Percentiles rank a stretch among this genome's conserved stretches.
phyloP scores from a whole-genome alignment of 1,140 invertebrate genomes.

The Scaptomyza hsui region DNA sequence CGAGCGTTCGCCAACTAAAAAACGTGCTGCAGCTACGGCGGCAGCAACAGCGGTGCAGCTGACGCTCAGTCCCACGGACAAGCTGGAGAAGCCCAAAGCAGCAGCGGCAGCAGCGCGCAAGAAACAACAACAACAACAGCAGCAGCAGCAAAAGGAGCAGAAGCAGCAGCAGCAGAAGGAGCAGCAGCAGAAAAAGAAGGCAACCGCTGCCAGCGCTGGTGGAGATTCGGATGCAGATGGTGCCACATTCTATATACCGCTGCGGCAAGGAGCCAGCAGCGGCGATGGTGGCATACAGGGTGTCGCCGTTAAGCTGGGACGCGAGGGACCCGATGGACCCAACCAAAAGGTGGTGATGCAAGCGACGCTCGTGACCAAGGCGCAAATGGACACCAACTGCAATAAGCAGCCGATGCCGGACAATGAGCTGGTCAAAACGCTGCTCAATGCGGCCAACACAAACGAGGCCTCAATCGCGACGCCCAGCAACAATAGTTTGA shows the following conservation, averaged over 20 bases:
- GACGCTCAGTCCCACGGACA: conserved; percentile 78
- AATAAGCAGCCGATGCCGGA: conserved; percentile 77
- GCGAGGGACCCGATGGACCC: conserved; percentile 86
- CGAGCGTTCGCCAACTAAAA: conserved; percentile 77
- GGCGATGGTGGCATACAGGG: conserved; percentile 86
- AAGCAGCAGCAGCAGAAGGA: conserved; percentile 18
- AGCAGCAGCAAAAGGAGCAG: conserved; percentile 14
- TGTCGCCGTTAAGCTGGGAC: conserved; percentile 88
- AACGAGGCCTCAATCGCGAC: conserved; percentile 22
- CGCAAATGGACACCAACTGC: conserved; percentile 84
- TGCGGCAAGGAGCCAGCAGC: conserved; percentile 86
- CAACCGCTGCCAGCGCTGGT: conserved; percentile 12
- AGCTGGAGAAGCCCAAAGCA: conserved; percentile 65
- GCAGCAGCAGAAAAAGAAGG: background rate
- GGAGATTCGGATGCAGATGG: conserved; percentile 84
- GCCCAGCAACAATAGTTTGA: conserved; percentile 58
- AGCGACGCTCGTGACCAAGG: conserved; percentile 88
- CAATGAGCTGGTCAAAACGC: conserved; percentile 77
- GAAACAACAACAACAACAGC: conserved; percentile 54
- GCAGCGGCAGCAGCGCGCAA: conserved; percentile 42
- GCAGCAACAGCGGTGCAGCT: conserved; percentile 75
- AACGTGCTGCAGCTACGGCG: conserved; percentile 65
- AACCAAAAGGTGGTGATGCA: conserved; percentile 88
- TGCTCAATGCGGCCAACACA: conserved; percentile 68
- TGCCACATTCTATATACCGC: conserved; percentile 89